Percentiles rank a stretch among this genome's conserved stretches.
Conservation (phyloP, 2,113 vertebrate species). For the Ailuropoda melanoleuca region DNA sequence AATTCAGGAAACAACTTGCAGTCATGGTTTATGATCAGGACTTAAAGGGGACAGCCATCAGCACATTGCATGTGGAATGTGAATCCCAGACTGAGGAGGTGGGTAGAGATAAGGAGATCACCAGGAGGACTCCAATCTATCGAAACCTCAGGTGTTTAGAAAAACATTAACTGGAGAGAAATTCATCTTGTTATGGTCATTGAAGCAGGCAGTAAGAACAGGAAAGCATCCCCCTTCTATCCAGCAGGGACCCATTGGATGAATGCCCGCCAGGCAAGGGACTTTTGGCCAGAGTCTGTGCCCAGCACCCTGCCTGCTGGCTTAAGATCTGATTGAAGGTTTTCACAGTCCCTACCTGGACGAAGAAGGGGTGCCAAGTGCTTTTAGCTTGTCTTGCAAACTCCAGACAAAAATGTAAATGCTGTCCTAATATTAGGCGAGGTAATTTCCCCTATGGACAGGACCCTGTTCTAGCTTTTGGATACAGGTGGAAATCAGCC, state of each 20-base stretch:
- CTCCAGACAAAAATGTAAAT: not conserved
- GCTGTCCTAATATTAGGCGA: not conserved
- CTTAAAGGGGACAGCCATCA: not conserved
- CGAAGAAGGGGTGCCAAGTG: not conserved
- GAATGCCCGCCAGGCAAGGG: not conserved
- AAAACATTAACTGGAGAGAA: not conserved
- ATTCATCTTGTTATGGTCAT: not conserved
- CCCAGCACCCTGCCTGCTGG: not conserved
- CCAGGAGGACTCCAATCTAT: not conserved
- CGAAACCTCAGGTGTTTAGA: not conserved
- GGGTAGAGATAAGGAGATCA: not conserved
- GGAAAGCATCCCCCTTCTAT: not conserved
- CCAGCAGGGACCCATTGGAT: not conserved
- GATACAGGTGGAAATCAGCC: not conserved
- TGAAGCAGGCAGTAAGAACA: not conserved
- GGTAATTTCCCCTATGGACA: accelerated
- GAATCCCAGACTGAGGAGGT: not conserved
- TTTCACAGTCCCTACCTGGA: not conserved
- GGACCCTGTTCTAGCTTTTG: not conserved
- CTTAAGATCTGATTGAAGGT: not conserved
- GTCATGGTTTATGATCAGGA: not conserved
- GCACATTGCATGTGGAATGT: not conserved
- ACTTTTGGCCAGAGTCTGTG: not conserved
- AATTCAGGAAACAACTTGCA: not conserved
- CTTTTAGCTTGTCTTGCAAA: not conserved